Base-by-base conservation (phyloP, 2,888 invertebrate genomes). In the Fabriciana adippe region DNA sequence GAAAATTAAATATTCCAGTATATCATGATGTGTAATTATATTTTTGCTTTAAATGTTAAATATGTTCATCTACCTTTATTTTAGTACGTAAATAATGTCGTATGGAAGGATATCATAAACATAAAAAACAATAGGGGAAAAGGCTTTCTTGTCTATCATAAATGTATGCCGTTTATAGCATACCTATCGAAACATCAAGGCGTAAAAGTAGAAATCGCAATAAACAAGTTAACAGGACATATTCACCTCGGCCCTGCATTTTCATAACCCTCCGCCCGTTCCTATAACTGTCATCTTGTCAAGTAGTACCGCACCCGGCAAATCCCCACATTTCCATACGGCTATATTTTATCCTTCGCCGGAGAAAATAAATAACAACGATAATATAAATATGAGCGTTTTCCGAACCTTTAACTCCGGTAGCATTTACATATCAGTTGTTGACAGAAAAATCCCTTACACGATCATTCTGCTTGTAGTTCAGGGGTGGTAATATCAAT, bases 261-360 rank as follows among this genome's bases (percentile, higher is more conserved):
- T 61, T 75, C 73, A 71, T 78, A 78, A 76, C 82, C 82, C 81
- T 79, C 79, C 73, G 60, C 78, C 76, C 75, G 78, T 78, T 82
- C 81, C 81, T 85, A 88, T 90, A 90, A 87, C 91, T 91, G 92
- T 92, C 92, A 91, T 83, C 87, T 86, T 90, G 92, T 92, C 92
- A 91, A 89, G 90, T 85, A 86, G 85, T 86, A 85, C 84, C 84
- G 81, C 80, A 83, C 87, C 80, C 76, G 80, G 79, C 78, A 89
- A 91, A 92, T 88, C 91, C 91, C 84, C 81, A 76, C 79, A 91
- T 92, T 91, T 89, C 91, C 90, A 90, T 92, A 86, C 85, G 81
- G 81, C 84, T 84, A 90, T 89, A 91, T 89, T 90, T 91, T 88
- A 89, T 85, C 87, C 86, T 84, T 86, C 88, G 84, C 83, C 81